Conservation (phyloP, 2,888 invertebrate species). For the Leptura quadrifasciata region DNA sequence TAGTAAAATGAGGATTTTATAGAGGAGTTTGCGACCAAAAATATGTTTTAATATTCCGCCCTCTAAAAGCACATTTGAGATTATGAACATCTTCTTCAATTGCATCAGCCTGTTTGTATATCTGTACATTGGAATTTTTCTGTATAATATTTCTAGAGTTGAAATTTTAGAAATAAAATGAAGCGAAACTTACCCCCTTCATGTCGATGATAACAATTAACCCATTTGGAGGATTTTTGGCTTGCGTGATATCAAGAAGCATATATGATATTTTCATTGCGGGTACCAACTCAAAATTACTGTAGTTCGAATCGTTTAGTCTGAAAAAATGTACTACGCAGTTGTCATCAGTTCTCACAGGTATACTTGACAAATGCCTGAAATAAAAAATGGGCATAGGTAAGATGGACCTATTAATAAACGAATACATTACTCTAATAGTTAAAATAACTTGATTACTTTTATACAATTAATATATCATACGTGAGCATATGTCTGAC, state of each 20-base stretch:
- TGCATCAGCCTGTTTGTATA: no score
- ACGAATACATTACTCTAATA: neutral
- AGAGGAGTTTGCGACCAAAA: no score
- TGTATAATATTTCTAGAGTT: no score
- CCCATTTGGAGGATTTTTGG: slow-evolving; percentile 62
- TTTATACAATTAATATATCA: no score
- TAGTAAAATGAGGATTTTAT: no score
- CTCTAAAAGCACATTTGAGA: no score
- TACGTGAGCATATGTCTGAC: no score
- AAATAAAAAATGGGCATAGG: neutral
- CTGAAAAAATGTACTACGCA: slow-evolving; percentile 64
- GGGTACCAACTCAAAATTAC: slow-evolving; percentile 61
- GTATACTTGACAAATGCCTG: slow-evolving; percentile 61
- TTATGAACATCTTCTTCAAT: no score
- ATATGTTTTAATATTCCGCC: no score
- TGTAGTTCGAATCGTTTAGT: slow-evolving; percentile 60
- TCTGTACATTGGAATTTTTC: no score
- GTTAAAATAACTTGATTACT: neutral
- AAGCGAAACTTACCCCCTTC: slow-evolving; percentile 60
- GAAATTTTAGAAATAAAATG: no score
- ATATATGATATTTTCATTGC: slow-evolving; percentile 64
- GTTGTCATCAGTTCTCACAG: slow-evolving; percentile 62
- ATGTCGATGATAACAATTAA: slow-evolving; percentile 65
- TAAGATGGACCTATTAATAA: no score
- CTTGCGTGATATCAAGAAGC: slow-evolving; percentile 62